Evolutionary conservation across 2,797 vertebrate genomes (phyloP).

Genomic region (Sebastes variabilis): DNA sequence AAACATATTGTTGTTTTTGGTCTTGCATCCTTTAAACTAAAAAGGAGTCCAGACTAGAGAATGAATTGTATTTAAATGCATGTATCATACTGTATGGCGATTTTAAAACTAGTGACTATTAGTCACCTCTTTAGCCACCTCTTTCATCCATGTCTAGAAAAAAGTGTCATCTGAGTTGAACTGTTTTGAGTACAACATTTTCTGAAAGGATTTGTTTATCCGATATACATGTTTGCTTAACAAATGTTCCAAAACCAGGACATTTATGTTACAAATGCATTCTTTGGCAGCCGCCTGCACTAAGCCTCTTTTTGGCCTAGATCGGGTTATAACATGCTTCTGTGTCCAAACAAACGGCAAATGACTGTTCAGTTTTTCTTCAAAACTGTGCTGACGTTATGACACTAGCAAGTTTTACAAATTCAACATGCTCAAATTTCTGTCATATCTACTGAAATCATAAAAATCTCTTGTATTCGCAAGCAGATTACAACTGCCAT

Average conservation of each 20-base stretch:
- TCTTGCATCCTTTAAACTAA: background rate
- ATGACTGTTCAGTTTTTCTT: slow-evolving; percentile 15
- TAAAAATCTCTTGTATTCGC: no score
- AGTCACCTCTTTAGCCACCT: no score
- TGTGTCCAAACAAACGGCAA: slow-evolving; percentile 60
- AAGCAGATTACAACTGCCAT: background rate
- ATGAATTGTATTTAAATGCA: background rate
- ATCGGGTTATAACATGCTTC: slow-evolving; percentile 51
- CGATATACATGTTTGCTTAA: slow-evolving; percentile 2
- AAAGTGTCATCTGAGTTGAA: background rate
- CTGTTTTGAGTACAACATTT: slow-evolving; percentile 31
- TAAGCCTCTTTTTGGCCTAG: slow-evolving; percentile 76
- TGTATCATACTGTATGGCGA: background rate
- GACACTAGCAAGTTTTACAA: background rate
- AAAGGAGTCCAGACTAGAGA: background rate
- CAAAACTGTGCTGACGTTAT: slow-evolving; percentile 12
- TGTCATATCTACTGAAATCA: background rate
- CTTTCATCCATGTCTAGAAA: background rate
- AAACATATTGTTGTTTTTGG: background rate
- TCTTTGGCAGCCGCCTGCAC: slow-evolving; percentile 58
- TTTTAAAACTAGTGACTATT: background rate
- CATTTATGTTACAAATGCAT: slow-evolving; percentile 74
- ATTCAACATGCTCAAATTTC: background rate
- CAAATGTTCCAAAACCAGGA: slow-evolving; percentile 52
- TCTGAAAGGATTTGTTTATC: slow-evolving; percentile 48